These are phyloP conservation scores for Balanococcus diminutus DNA, from an alignment of 2,888 invertebrate genomes.

Conservation along the genomic window DNA sequence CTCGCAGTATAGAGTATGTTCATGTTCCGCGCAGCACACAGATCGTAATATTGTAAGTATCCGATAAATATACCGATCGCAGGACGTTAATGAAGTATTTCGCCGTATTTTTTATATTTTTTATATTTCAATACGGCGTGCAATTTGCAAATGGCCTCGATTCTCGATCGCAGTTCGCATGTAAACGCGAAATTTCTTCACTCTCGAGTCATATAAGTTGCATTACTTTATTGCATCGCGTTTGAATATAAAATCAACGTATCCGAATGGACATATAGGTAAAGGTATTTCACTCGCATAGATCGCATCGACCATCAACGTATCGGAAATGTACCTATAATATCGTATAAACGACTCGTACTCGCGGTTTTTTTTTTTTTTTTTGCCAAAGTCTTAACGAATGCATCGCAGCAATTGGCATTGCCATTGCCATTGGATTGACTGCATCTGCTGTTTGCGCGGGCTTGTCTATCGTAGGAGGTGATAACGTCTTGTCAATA, in stretches of 20 bases:
- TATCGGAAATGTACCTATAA: no score
- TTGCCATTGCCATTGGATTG: no score
- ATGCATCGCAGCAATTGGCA: no score
- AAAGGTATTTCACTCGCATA: background rate
- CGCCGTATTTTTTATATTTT: no score
- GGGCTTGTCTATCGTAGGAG: no score
- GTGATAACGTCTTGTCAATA: no score
- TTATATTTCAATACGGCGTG: background rate
- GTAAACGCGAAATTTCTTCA: background rate
- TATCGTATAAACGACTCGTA: no score
- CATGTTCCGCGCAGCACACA: no score
- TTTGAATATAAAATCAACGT: background rate
- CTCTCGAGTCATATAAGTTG: background rate
- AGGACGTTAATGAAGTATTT: background rate
- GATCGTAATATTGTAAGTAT: background rate
- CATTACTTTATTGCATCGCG: conserved; percentile 3
- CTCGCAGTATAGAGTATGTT: background rate
- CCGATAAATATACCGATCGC: background rate
- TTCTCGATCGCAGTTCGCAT: background rate
- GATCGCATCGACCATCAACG: background rate
- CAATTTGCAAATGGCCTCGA: background rate
- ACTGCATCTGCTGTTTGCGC: no score
- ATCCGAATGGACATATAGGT: background rate
- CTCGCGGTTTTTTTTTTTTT: no score
- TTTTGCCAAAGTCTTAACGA: no score